Evolutionary conservation across 2,113 vertebrate genomes (phyloP).

Genomic region (Tetrax tetrax): DNA sequence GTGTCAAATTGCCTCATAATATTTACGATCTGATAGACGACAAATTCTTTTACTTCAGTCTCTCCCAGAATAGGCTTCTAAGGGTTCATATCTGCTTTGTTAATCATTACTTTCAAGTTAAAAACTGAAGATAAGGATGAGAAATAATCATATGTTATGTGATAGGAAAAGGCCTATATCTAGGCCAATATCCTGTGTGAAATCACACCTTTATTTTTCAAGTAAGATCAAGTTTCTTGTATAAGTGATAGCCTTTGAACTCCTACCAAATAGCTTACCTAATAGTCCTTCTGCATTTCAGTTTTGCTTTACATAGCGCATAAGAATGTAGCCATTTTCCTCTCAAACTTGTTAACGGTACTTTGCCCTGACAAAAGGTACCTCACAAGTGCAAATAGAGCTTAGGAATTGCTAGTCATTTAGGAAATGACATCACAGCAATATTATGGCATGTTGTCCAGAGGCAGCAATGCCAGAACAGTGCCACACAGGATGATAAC

Average conservation of each 20-base stretch:
- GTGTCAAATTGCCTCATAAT: background rate
- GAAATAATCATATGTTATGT: background rate
- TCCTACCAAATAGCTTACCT: conserved; percentile 2
- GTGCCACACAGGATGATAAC: background rate
- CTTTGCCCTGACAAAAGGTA: background rate
- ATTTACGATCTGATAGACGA: conserved; percentile 19
- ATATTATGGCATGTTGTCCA: background rate
- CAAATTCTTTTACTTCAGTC: conserved; percentile 41
- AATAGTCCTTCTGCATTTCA: background rate
- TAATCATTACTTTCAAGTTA: conserved; percentile 66
- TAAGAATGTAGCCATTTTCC: background rate
- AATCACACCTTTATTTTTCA: conserved; percentile 68
- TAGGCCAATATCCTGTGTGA: conserved; percentile 58
- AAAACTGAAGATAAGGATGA: conserved; percentile 50
- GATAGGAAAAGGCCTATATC: conserved; percentile 20
- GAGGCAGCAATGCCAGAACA: background rate
- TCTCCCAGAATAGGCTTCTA: conserved; percentile 15
- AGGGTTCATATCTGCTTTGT: conserved; percentile 45
- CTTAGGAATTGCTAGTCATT: background rate
- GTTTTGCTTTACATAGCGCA: background rate
- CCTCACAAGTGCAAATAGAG: background rate
- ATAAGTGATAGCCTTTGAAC: conserved; percentile 47
- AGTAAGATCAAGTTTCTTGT: conserved; percentile 50
- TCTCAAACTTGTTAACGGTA: background rate
- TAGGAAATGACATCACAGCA: background rate